These are phyloP conservation scores for Norana najaformis DNA, from an alignment of 2,888 invertebrate species.

Conservation along the genomic window DNA sequence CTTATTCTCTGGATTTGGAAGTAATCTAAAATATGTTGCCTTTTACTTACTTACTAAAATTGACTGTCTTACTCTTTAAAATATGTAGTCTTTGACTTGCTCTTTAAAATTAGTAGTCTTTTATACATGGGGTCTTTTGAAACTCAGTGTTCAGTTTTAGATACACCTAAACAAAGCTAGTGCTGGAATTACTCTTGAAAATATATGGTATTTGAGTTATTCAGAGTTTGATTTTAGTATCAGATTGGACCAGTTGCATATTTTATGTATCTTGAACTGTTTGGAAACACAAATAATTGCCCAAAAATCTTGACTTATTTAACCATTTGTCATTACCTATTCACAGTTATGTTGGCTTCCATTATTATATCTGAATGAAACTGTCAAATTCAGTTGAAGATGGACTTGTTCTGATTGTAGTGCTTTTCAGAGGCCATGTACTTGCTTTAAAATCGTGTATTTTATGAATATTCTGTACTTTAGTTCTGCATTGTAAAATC, in stretches of 20 bases:
- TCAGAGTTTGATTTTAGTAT: neutral
- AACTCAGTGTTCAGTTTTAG: too few relatives aligned
- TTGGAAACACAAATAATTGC: neutral
- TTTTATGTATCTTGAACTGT: neutral
- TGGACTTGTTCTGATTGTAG: too few relatives aligned
- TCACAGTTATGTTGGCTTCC: too few relatives aligned
- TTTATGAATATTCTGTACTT: too few relatives aligned
- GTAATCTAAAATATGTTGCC: neutral
- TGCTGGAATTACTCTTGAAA: neutral
- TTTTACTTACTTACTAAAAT: neutral
- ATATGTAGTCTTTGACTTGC: neutral
- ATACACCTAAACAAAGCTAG: too few relatives aligned
- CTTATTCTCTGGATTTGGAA: too few relatives aligned
- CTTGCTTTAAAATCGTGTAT: neutral
- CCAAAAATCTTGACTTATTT: neutral
- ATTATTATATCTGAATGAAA: neutral
- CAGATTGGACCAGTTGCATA: too few relatives aligned
- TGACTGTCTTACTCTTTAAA: neutral
- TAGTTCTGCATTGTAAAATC: too few relatives aligned
- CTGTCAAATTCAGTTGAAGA: too few relatives aligned
- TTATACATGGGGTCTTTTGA: too few relatives aligned
- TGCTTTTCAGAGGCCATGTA: neutral
- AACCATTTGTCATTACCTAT: too few relatives aligned
- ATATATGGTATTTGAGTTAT: neutral
- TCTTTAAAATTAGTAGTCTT: neutral